Evolutionary conservation across 2,113 vertebrate species (phyloP).

Genomic region (Zosterops borbonicus): DNA sequence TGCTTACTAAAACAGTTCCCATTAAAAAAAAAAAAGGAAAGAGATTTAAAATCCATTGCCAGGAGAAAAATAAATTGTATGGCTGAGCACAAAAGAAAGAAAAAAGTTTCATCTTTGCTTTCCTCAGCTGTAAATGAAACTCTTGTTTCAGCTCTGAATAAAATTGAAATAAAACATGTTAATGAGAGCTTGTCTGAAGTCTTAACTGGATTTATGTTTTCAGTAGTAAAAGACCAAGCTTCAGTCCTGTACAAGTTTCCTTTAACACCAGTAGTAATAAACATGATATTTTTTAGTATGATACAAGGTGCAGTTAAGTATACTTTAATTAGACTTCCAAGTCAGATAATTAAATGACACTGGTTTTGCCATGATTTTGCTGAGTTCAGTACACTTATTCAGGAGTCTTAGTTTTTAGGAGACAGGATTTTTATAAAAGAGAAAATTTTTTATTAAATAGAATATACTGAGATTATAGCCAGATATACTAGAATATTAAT

Average conservation of each 20-base stretch:
- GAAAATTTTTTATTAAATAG: background rate
- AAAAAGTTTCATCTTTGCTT: slow-evolving; percentile 70
- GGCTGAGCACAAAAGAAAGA: slow-evolving; percentile 61
- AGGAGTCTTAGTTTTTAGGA: background rate
- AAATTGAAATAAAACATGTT: slow-evolving; percentile 42
- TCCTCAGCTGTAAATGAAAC: slow-evolving; percentile 57
- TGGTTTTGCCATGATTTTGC: background rate
- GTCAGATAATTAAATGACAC: background rate
- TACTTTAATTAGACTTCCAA: background rate
- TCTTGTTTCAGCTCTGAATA: slow-evolving; percentile 46
- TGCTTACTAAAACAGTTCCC: slow-evolving; percentile 76
- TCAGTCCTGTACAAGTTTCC: background rate
- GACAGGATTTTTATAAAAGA: background rate
- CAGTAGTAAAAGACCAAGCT: background rate
- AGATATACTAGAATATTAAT: background rate
- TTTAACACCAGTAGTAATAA: background rate
- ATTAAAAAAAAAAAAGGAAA: slow-evolving; percentile 29
- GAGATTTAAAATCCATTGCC: slow-evolving; percentile 74
- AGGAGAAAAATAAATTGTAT: slow-evolving; percentile 71
- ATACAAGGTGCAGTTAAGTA: background rate
- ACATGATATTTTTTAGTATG: background rate
- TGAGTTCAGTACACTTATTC: background rate
- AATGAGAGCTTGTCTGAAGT: slow-evolving; percentile 6
- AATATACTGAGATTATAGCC: background rate
- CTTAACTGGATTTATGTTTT: background rate